phyloP scores from a whole-genome alignment of 2,888 invertebrate species.

The Diadegma fenestrale region DNA sequence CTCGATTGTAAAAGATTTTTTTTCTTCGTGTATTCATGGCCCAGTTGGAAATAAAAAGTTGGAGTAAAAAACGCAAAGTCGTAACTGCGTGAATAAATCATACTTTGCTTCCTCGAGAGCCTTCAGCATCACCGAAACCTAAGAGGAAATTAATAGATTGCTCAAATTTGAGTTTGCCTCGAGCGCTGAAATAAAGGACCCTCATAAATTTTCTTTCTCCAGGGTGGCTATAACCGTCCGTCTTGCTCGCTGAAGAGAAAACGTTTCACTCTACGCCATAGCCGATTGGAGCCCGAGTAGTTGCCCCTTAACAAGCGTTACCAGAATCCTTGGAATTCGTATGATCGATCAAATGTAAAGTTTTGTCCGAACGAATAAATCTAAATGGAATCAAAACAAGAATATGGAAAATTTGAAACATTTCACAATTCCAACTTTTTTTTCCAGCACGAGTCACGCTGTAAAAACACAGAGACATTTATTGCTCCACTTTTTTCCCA shows the following conservation, averaged over 20 bases:
- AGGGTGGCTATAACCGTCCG: conserved; percentile 63
- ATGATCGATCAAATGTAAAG: conserved; percentile 1
- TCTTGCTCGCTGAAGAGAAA: conserved; percentile 47
- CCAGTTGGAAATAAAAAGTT: neutral
- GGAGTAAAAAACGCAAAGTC: conserved; percentile 47
- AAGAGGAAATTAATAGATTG: conserved; percentile 83
- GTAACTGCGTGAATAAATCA: conserved; percentile 61
- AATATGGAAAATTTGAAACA: neutral
- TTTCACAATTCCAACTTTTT: no score
- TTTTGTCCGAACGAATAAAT: neutral
- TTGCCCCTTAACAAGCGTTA: conserved; percentile 29
- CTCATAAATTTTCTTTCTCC: conserved; percentile 82
- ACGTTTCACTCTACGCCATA: conserved; percentile 26
- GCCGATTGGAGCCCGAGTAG: neutral
- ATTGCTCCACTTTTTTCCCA: neutral
- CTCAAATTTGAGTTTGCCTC: conserved; percentile 79
- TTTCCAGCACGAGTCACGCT: neutral
- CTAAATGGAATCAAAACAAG: neutral
- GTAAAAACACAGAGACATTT: no score
- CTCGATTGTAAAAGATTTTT: neutral
- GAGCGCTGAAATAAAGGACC: conserved; percentile 80
- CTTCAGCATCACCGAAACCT: conserved; percentile 72
- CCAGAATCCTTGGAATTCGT: conserved; percentile 30
- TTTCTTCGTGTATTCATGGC: neutral
- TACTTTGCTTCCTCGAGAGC: neutral